Percentiles rank a stretch among this genome's conserved stretches.
Conservation (phyloP, 2,888 invertebrate genomes). For the Drosophila colorata region DNA sequence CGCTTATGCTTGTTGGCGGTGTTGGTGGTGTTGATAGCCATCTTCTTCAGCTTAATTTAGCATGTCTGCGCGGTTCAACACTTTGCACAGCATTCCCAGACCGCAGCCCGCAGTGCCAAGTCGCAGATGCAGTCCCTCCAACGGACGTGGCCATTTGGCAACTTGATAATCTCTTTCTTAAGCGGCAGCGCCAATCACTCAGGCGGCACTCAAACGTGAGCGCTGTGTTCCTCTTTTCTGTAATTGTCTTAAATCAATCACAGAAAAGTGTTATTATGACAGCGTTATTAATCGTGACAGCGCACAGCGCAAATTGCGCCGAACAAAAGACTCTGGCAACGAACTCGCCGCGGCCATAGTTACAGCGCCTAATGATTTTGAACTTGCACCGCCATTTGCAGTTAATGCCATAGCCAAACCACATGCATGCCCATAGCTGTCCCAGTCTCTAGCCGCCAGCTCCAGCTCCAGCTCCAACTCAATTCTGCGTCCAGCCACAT, state of each 20-base stretch:
- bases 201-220: slow-evolving; percentile 74
- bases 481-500: slow-evolving; percentile 51
- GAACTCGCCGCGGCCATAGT: slow-evolving; percentile 38
- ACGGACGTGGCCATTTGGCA: slow-evolving; percentile 80
- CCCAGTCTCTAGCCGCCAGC: slow-evolving; percentile 4
- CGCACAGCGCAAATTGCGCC: slow-evolving; percentile 67
- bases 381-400: slow-evolving; percentile 77
- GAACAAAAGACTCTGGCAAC: slow-evolving; percentile 56
- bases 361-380: slow-evolving; percentile 69
- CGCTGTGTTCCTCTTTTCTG: slow-evolving; percentile 79
- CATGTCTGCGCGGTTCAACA: slow-evolving; percentile 80
- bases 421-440: slow-evolving; percentile 51
- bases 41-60: slow-evolving; percentile 81
- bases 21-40: slow-evolving; percentile 78
- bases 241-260: slow-evolving; percentile 80
- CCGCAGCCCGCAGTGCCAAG: slow-evolving; percentile 27
- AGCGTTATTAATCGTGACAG: slow-evolving; percentile 81
- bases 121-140: slow-evolving; percentile 23
- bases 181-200: slow-evolving; percentile 79
- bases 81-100: slow-evolving; percentile 59
- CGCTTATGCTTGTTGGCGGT: slow-evolving; percentile 30
- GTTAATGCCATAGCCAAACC: slow-evolving; percentile 62
- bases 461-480: slow-evolving; percentile 11
- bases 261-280: slow-evolving; percentile 80
- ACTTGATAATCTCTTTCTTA: slow-evolving; percentile 80